Evolutionary conservation across 2,797 vertebrate genomes (phyloP).

Genomic region (Sus cebifrons): DNA sequence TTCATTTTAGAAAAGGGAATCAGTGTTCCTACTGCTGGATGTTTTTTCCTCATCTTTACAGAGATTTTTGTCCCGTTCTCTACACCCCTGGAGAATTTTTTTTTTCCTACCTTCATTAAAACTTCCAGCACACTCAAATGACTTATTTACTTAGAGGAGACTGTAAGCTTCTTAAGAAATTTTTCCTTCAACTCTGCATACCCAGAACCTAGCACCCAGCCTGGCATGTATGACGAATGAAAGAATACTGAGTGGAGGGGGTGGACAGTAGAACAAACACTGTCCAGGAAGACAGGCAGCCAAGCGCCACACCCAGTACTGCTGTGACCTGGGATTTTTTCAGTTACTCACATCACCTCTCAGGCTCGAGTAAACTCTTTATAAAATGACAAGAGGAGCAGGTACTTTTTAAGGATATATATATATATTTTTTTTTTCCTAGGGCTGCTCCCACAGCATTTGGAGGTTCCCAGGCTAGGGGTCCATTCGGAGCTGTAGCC

Average conservation of each 20-base stretch:
- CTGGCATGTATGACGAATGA: not conserved
- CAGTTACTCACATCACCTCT: not conserved
- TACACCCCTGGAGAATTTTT: not conserved
- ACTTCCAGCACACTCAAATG: not conserved
- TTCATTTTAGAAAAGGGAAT: not conserved
- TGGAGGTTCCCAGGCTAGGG: too few relatives aligned
- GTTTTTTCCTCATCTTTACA: not conserved
- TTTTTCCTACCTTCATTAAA: not conserved
- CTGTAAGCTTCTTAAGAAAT: rapidly evolving
- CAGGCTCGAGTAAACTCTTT: not conserved
- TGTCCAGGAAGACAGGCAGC: not conserved
- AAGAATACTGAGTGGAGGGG: rapidly evolving
- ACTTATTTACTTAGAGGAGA: not conserved
- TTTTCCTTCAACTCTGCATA: too few relatives aligned
- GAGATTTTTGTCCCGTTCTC: not conserved
- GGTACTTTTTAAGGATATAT: not conserved
- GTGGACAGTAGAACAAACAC: rapidly evolving
- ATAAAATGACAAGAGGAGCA: conserved; percentile 9
- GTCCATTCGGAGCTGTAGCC: too few relatives aligned
- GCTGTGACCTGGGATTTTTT: too few relatives aligned
- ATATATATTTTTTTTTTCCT: too few relatives aligned
- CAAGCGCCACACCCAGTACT: not conserved
- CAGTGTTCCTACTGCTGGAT: not conserved
- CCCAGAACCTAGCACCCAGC: not conserved
- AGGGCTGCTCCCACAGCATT: too few relatives aligned